Conservation (phyloP, 2,113 vertebrate species). For the Macrotis lagotis region DNA sequence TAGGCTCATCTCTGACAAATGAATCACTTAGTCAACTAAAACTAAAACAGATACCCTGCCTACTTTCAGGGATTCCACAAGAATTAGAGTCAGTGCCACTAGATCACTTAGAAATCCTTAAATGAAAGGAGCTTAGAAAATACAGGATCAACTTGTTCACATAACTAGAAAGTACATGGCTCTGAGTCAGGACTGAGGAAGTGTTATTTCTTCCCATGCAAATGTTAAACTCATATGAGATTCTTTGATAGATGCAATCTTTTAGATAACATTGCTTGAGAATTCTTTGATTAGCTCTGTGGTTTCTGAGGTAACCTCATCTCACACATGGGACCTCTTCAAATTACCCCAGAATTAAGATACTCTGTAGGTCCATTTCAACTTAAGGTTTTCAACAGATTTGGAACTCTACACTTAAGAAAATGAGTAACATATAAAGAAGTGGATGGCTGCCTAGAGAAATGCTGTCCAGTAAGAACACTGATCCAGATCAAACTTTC, state of each 20-base stretch:
- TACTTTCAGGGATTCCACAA: background rate
- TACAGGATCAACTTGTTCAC: conserved; percentile 30
- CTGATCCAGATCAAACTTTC: background rate
- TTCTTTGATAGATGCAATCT: background rate
- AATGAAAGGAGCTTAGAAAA: conserved; percentile 23
- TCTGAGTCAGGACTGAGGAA: background rate
- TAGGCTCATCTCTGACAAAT: background rate
- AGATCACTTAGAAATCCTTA: conserved; percentile 15
- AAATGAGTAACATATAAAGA: background rate
- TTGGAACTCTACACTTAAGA: background rate
- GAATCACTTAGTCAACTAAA: background rate
- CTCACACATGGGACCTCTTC: background rate
- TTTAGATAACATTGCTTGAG: background rate
- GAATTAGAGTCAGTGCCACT: background rate
- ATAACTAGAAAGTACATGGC: conserved; percentile 13
- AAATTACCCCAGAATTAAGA: background rate
- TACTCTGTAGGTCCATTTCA: background rate
- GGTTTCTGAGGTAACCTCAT: background rate
- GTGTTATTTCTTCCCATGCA: background rate
- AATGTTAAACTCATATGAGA: background rate
- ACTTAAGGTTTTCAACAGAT: background rate
- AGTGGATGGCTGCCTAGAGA: background rate
- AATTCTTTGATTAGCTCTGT: background rate
- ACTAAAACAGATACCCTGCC: background rate
- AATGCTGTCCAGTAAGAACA: background rate